Base-by-base conservation (phyloP, 2,888 invertebrate genomes). In the Drosophila neotestacea region DNA sequence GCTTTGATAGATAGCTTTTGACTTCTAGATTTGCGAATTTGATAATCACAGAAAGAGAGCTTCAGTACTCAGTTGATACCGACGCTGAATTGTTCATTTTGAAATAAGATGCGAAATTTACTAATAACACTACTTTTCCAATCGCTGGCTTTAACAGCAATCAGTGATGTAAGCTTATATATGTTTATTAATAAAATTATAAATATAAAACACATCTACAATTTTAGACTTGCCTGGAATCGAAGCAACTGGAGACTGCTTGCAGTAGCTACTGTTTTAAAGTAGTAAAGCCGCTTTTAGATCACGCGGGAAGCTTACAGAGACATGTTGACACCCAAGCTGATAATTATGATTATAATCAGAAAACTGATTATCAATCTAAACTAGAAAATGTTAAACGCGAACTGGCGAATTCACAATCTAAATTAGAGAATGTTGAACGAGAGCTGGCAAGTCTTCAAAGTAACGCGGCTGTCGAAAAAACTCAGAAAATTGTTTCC, bases 201-300 rank as follows among this genome's bases (percentile, higher is more conserved):
- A 46, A 7, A 3, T 46, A 1, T 1, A 51, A 22, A 11, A 0
- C 0, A 0, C 4, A 4, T 13, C 28, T 13, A 10, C 0, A 4
- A 52, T 39, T 52, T 13, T 10, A 60, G 51, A 11, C 27, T 5
- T 60, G 51, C 22, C 11, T 11, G 13, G 34, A 51, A 11, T 27
- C 51, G 3, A 51, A 16, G 0, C 4, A 28, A 6, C 16, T 36
- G 51, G 60, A 60, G 7, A 11, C 13, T 36, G n/a, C 4, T 13
- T 60, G 60, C 36, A 34, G 42, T 16, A 46, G 28, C 7, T 60
- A 60, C 16, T 60, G 51, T 7, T 60, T 36, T 4, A 42, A 42
- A 4, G 4, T 16, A n/a, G 44, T 55, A 4, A 55, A 42, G 5
- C 54, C 42, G 2, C 30, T 55, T 0, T 16, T 55, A 41, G 41